A percentile compares a stretch with the other conserved stretches of the same genome.
Evolutionary conservation across 2,888 invertebrate species (phyloP).

Genomic region (Hartigia nigra): DNA sequence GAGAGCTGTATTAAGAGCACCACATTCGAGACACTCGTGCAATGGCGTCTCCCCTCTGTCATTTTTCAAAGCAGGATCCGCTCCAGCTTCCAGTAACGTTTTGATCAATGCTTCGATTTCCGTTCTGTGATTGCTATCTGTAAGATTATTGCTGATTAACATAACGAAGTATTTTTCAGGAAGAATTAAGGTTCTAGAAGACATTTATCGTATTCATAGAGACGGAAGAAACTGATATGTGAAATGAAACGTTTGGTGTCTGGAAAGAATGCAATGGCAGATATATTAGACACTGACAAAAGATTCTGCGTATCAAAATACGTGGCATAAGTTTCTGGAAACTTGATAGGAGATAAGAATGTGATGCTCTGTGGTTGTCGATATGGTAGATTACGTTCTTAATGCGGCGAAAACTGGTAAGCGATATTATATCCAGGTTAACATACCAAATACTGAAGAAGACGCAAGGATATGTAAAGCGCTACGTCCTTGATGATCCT

Average conservation of each 20-base stretch:
- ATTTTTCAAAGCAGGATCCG: slow-evolving; percentile 59
- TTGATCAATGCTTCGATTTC: slow-evolving; percentile 50
- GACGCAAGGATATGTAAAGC: slow-evolving; percentile 58
- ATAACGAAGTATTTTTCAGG: not conserved
- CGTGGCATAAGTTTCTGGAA: not conserved
- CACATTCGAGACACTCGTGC: slow-evolving; percentile 54
- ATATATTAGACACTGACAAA: not conserved
- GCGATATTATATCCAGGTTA: not conserved
- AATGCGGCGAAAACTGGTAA: not conserved
- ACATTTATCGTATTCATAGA: no score
- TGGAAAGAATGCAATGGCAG: not conserved
- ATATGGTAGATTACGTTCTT: not conserved
- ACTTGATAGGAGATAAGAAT: not conserved
- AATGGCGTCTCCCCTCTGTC: slow-evolving; percentile 63
- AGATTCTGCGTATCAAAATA: not conserved
- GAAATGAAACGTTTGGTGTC: no score
- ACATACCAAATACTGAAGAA: slow-evolving; percentile 45
- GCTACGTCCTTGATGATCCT: slow-evolving; percentile 57
- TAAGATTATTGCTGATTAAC: slow-evolving; percentile 1
- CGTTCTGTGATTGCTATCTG: slow-evolving; percentile 45
- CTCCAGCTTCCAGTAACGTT: slow-evolving; percentile 57
- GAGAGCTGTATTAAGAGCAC: slow-evolving; percentile 48
- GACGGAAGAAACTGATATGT: no score
- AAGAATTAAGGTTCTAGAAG: not conserved
- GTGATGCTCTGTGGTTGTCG: not conserved